Conservation (phyloP, 1,140 invertebrate species). For the Bathynomus jamesi region DNA sequence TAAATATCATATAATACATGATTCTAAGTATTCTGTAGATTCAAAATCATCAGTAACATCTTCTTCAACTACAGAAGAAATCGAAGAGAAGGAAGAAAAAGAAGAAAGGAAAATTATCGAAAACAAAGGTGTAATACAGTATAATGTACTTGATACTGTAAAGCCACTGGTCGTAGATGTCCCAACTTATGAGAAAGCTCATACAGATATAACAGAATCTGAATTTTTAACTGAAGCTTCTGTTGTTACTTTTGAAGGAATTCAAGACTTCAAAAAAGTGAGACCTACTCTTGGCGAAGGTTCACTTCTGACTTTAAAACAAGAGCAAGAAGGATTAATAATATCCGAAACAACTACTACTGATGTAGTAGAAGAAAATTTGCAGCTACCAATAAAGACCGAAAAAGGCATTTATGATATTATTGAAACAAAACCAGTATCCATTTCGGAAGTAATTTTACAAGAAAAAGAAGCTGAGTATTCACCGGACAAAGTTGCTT, state of each 20-base stretch:
- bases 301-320: neutral
- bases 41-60: too few species aligned
- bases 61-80: too few species aligned
- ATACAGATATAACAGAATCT: too few species aligned
- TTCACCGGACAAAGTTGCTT: conserved; percentile 10
- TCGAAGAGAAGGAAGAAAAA: neutral
- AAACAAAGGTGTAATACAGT: neutral
- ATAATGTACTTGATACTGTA: neutral
- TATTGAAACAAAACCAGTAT: conserved; percentile 19
- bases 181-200: neutral
- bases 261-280: neutral
- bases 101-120: neutral
- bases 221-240: neutral
- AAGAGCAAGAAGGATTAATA: neutral
- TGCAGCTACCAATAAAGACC: conserved; percentile 3
- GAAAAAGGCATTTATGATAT: conserved; percentile 22
- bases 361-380: conserved; percentile 11
- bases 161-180: neutral
- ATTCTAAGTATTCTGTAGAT: too few species aligned
- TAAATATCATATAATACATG: too few species aligned
- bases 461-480: conserved; percentile 20
- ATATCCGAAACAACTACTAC: neutral
- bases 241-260: neutral
- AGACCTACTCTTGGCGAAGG: neutral
- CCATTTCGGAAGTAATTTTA: conserved; percentile 15